Evolutionary conservation across 2,113 vertebrate species (phyloP).

Genomic region (Macquaria australasica): DNA sequence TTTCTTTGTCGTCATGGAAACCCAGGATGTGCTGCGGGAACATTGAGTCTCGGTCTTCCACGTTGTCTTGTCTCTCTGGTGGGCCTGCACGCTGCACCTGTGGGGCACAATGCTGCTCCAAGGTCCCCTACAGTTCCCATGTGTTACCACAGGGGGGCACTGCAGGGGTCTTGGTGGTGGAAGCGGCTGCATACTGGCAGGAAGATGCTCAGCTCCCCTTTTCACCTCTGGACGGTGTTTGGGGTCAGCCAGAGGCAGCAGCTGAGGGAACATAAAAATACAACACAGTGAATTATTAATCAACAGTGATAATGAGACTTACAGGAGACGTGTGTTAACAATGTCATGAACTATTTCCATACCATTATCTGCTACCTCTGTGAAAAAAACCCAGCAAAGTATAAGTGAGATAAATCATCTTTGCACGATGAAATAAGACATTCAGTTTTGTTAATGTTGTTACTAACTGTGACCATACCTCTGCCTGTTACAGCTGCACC

Average conservation of each 20-base stretch:
- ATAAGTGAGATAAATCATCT: not conserved
- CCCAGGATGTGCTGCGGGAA: not conserved
- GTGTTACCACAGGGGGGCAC: not conserved
- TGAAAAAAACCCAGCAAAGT: not conserved
- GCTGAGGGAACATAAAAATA: not conserved
- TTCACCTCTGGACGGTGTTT: not conserved
- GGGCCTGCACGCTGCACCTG: too few species aligned
- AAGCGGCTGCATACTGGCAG: not conserved
- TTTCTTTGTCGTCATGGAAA: not conserved
- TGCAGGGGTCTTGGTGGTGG: not conserved
- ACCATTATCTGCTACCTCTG: not conserved
- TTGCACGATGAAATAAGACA: not conserved
- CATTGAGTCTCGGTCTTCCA: not conserved
- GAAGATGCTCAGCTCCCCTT: not conserved
- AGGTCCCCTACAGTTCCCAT: too few species aligned
- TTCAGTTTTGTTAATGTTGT: too few species aligned
- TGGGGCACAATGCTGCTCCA: too few species aligned
- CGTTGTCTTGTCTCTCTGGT: not conserved
- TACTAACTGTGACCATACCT: not conserved
- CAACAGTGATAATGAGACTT: not conserved
- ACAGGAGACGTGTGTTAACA: not conserved
- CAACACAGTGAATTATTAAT: not conserved
- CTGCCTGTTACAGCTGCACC: not conserved
- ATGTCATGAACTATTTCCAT: not conserved
- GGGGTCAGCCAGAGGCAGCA: not conserved